Evolutionary conservation across 1,140 invertebrate species (phyloP).

Genomic region (Trichomalopsis sarcophagae): DNA sequence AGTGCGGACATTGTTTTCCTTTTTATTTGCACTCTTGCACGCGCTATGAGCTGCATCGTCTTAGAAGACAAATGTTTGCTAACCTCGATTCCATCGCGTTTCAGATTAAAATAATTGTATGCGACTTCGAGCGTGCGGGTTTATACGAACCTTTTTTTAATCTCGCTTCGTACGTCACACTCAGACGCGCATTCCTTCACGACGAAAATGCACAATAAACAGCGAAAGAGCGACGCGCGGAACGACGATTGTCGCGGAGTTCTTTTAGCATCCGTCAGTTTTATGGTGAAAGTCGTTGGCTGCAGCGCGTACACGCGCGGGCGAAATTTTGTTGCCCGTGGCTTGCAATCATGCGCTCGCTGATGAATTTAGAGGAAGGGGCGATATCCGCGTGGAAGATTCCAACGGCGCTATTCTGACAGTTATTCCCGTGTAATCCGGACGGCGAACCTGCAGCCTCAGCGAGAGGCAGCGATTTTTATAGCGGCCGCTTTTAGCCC

Average conservation of each 20-base stretch:
- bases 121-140: neutral
- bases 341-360: slow-evolving; percentile 17
- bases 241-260: neutral
- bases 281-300: slow-evolving; percentile 25
- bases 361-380: slow-evolving; percentile 35
- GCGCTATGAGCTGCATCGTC: neutral
- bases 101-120: slow-evolving; percentile 21
- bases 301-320: too few relatives aligned
- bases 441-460: slow-evolving; percentile 14
- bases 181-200: neutral
- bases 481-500: slow-evolving; percentile 46
- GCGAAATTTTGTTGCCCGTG: slow-evolving; percentile 18
- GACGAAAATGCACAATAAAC: neutral
- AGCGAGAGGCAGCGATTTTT: slow-evolving; percentile 45
- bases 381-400: slow-evolving; percentile 31
- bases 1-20: slow-evolving; percentile 28
- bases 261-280: slow-evolving; percentile 20
- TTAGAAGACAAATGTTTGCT: slow-evolving; percentile 13
- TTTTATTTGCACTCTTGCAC: slow-evolving; percentile 19
- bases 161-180: neutral
- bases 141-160: neutral
- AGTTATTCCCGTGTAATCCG: slow-evolving; percentile 45
- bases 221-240: neutral
- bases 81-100: slow-evolving; percentile 27
- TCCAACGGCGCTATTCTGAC: slow-evolving; percentile 44